Conservation (phyloP, 1,140 invertebrate species). For the Reticulitermes speratus region DNA sequence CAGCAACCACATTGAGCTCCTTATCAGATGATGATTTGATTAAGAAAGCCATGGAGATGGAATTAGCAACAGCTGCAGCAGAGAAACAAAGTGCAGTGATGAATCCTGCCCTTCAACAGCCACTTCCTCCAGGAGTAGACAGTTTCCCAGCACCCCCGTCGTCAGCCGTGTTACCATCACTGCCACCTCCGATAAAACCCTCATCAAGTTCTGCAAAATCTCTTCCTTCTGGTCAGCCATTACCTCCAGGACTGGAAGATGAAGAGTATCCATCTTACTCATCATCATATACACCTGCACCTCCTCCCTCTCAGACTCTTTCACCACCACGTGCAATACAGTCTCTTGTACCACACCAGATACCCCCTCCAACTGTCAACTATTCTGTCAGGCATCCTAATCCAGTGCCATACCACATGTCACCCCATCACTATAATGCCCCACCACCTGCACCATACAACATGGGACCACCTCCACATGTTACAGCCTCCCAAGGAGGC, state of each 20-base stretch:
- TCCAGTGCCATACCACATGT: not conserved
- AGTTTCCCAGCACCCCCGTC: not conserved
- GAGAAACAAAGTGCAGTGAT: conserved; percentile 23
- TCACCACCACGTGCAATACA: not conserved
- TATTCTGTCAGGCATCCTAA: conserved; percentile 5
- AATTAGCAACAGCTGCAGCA: conserved; percentile 49
- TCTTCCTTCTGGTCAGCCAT: conserved; percentile 24
- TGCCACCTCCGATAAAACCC: not conserved
- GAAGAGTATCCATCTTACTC: conserved; percentile 23
- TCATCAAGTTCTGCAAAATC: not conserved
- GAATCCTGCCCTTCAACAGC: conserved; percentile 21
- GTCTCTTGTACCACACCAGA: not conserved
- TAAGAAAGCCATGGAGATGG: conserved; percentile 55
- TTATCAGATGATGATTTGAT: conserved; percentile 56
- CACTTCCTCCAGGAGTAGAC: conserved; percentile 21
- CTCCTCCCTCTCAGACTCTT: not conserved
- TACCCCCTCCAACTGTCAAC: not conserved
- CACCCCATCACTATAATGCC: not conserved
- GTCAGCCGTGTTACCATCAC: not conserved
- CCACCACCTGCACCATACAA: conserved; percentile 17
- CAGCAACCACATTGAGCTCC: not conserved
- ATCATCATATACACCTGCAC: not conserved
- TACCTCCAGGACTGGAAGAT: conserved; percentile 32
- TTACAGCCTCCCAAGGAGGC: not conserved
- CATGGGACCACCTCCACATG: not conserved